These are phyloP conservation scores for Melopsittacus undulatus DNA, from an alignment of 2,797 vertebrate species.

Conservation along the genomic window DNA sequence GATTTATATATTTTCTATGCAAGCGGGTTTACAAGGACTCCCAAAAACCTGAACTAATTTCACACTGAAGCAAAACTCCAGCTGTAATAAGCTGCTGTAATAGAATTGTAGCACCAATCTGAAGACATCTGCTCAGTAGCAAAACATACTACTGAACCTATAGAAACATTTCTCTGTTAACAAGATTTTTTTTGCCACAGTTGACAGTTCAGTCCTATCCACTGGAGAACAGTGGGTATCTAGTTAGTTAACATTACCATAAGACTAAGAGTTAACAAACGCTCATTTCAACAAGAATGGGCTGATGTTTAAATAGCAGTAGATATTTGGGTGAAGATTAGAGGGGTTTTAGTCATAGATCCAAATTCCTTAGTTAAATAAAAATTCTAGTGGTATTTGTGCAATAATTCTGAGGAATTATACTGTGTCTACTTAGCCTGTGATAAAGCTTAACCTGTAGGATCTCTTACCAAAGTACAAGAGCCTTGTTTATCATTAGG, in stretches of 20 bases:
- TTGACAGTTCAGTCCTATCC: not conserved
- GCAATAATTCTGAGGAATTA: slow-evolving; percentile 9
- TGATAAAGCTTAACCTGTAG: not conserved
- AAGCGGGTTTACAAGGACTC: not conserved
- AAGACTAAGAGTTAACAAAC: not conserved
- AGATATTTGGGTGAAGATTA: slow-evolving; percentile 1
- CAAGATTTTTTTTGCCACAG: not conserved
- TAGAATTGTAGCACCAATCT: not conserved
- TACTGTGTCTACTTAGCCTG: not conserved
- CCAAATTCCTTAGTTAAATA: slow-evolving; percentile 3
- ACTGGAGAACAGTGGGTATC: not conserved
- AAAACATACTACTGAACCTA: not conserved
- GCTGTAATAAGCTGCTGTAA: not conserved
- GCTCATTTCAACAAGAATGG: not conserved
- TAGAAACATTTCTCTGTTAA: not conserved
- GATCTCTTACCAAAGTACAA: not conserved
- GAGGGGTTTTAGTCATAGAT: not conserved
- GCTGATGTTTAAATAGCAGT: not conserved
- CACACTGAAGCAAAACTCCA: not conserved
- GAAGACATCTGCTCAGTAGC: not conserved
- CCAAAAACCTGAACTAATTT: not conserved
- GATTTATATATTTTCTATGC: not conserved
- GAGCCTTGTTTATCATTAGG: not conserved
- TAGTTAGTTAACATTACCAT: not conserved
- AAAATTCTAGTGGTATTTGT: not conserved